Base-by-base conservation (phyloP, 2,797 vertebrate species). In the Malurus splendens region DNA sequence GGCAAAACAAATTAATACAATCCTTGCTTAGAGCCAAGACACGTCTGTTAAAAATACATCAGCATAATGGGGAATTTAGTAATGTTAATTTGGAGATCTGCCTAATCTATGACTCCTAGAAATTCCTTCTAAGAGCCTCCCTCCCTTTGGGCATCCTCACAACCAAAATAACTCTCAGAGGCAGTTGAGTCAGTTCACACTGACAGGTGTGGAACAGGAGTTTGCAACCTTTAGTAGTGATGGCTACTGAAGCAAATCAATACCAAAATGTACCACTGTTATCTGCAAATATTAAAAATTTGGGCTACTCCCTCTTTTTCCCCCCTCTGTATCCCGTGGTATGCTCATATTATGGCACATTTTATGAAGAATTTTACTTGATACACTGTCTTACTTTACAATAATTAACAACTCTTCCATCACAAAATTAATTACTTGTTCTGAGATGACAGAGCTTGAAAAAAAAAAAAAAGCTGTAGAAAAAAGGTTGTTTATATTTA, bases 341-440 rank as follows among this genome's bases (percentile, higher is more conserved):
- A 3, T 33, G 24, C 28, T 2, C 12, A 72, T 68, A 81, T 66
- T 65, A 16, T 33, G 22, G 10, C 15, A 33, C 4, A 48, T 66
- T 84, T 85, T 38, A 47, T 33, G 17, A 48, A 82, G 27, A 60
- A 6, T 52, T 93, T 90, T 92, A 18, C 32, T 55, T 70, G 13
- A 67, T 65, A 54, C 8, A 9, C 23, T 52, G 10, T 48, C 10
- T 78, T 50, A 28, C n/a, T 93, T 91, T 83, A 33, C 16, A 76
- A 22, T n/a, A 70, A 59, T 79, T 76, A 59, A 42, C 11, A 79
- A 18, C 13, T 56, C 14, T 91, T 93, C 28, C 15, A 38, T 44
- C 36, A 81, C 32, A 61, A 92, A 86, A 60, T 64, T 71, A 82
- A 56, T 71, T 89, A 47, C 5, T 73, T 87, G 20, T 27, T 83